Base-by-base conservation (phyloP, 37 sponge, comb jelly and placozoan species). In the Beroe ovata region DNA sequence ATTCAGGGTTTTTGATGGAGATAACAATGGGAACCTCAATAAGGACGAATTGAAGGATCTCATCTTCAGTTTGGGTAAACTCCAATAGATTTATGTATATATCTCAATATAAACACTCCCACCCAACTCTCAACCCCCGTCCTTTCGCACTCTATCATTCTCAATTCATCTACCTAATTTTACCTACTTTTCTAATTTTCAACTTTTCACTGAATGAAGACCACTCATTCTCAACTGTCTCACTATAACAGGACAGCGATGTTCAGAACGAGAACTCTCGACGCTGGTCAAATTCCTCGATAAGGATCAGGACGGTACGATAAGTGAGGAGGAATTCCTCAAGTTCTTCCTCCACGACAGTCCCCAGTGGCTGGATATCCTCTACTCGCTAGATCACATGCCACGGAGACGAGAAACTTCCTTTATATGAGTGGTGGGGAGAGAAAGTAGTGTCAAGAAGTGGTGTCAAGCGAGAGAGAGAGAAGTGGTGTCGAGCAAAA, bases 341-440 rank as follows among this genome's bases (percentile, higher is more conserved):
- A 77, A 77, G 47, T 77, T 77, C 54, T 77, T 77, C 22, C 84
- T 77, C 26, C 16, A 33, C 36, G 84, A 77, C 84, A 77, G 84
- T 23, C 84, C 84, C 47, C 21, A 40, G 84, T 77, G 84, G 84
- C 54, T 77, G n/a, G 47, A 77, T 30, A 77, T 21, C 20, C 84
- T 77, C 26, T 23, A 30, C 54, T 23, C 4, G 8, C 23, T 77
- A 4, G 84, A 77, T 40, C 54, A 47, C 6, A 11, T 6, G 11
- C 54, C 54, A 47, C 54, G n/a, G n/a, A n/a, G n/a, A n/a, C n/a
- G n/a, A n/a, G n/a, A n/a, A n/a, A n/a, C n/a, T n/a, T n/a, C n/a
- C n/a, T n/a, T n/a, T n/a, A n/a, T n/a, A n/a, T n/a, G n/a, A n/a
- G n/a, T n/a, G n/a, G n/a, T n/a, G n/a, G n/a, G n/a, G n/a, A n/a